A percentile compares a stretch with the other conserved stretches of the same genome.
Evolutionary conservation across 2,888 invertebrate species (phyloP).

Genomic region (Subacronicta megacephala): DNA sequence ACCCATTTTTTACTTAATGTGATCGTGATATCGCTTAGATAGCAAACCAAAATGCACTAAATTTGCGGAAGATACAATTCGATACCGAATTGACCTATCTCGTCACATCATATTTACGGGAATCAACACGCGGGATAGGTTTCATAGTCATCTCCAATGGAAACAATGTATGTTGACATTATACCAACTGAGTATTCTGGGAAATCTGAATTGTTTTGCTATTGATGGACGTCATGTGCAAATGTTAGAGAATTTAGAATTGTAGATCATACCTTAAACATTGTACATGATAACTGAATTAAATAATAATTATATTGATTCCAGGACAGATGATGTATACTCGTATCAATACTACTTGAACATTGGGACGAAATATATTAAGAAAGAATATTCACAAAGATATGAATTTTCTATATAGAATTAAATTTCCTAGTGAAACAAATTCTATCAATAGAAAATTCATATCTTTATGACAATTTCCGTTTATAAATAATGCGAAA

Average conservation of each 20-base stretch:
- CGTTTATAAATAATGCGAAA: no score
- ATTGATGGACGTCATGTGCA: neutral
- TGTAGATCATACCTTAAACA: neutral
- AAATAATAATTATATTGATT: neutral
- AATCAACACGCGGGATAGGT: constrained; percentile 13
- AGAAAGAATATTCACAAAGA: no score
- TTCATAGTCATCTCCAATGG: constrained; percentile 1
- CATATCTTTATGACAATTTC: no score
- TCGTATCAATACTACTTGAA: no score
- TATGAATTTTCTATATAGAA: no score
- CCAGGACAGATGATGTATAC: no score
- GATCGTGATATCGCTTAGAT: constrained; percentile 6
- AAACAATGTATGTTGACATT: constrained; percentile 16
- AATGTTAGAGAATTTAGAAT: neutral
- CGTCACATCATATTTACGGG: constrained; percentile 12
- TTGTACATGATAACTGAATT: neutral
- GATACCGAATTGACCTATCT: constrained; percentile 20
- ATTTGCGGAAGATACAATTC: constrained; percentile 1
- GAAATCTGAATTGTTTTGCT: constrained; percentile 1
- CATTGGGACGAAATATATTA: no score
- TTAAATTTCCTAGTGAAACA: no score
- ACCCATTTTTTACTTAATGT: constrained; percentile 3
- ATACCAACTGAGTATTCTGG: constrained; percentile 3
- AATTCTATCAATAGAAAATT: no score
- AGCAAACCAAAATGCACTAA: constrained; percentile 7